A percentile compares a stretch with the other conserved stretches of the same genome.
These are phyloP conservation scores for Eilema griseolum DNA, from an alignment of 2,888 invertebrate species.

Conservation along the genomic window DNA sequence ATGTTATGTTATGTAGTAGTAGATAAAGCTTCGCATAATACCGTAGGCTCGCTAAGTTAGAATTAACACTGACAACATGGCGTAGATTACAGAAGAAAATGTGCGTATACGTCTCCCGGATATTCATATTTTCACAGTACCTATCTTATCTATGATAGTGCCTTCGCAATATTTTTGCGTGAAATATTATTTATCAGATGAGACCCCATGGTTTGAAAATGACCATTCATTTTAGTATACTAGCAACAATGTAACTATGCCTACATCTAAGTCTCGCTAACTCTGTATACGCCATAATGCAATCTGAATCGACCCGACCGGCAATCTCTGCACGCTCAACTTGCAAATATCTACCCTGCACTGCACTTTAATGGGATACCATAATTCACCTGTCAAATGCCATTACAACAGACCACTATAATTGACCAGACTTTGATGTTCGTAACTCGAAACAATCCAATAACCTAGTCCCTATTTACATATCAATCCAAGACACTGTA, in stretches of 20 bases:
- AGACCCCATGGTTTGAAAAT: too few species aligned
- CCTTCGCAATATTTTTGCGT: constrained; percentile 54
- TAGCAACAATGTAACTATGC: constrained; percentile 35
- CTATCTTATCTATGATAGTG: constrained; percentile 32
- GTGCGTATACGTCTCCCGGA: constrained; percentile 27
- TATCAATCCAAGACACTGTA: constrained; percentile 25
- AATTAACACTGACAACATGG: constrained; percentile 55
- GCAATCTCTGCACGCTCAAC: constrained; percentile 44
- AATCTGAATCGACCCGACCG: constrained; percentile 50
- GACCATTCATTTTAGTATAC: constrained; percentile 12
- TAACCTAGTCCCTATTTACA: constrained; percentile 24
- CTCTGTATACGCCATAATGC: constrained; percentile 40
- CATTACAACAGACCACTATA: constrained; percentile 47
- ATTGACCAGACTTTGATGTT: constrained; percentile 42
- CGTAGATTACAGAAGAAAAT: constrained; percentile 47
- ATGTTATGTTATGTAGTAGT: too few species aligned
- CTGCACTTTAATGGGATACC: constrained; percentile 48
- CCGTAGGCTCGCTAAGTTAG: constrained; percentile 38
- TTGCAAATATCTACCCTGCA: constrained; percentile 43
- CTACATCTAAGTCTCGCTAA: neutral
- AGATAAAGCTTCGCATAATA: constrained; percentile 26
- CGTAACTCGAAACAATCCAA: constrained; percentile 26
- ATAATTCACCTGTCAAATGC: constrained; percentile 50
- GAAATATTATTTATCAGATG: constrained; percentile 61
- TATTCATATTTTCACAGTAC: constrained; percentile 39